Evolutionary conservation across 2,888 invertebrate genomes (phyloP).

Genomic region (Marasmarcha lunaedactyla): DNA sequence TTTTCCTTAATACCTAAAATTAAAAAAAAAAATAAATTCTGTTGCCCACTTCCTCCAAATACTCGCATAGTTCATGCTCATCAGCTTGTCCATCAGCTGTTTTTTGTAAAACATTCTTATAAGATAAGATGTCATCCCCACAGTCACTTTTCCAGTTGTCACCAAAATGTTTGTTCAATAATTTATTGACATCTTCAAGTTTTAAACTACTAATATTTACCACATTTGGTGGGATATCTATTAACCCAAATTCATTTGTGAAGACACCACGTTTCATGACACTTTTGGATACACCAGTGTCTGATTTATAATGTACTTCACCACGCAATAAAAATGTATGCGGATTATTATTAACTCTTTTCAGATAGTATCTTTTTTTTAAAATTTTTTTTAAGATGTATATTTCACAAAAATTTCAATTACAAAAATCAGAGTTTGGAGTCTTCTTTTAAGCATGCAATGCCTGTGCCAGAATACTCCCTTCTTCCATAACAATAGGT

Average conservation of each 20-base stretch:
- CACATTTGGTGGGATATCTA: too few species aligned
- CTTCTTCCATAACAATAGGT: too few species aligned
- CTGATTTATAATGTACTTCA: conserved; percentile 5
- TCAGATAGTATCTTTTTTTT: conserved; percentile 9
- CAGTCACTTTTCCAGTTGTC: background rate
- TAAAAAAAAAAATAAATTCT: too few species aligned
- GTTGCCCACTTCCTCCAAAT: conserved; percentile 2
- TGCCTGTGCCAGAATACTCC: too few species aligned
- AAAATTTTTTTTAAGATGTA: too few species aligned
- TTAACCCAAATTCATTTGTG: background rate
- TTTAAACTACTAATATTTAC: conserved; percentile 3
- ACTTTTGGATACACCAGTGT: conserved; percentile 6
- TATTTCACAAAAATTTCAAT: too few species aligned
- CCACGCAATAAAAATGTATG: conserved; percentile 5
- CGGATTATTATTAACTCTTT: conserved; percentile 8
- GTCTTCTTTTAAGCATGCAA: too few species aligned
- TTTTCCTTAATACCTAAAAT: too few species aligned
- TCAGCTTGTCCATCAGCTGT: background rate
- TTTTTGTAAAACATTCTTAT: conserved; percentile 2
- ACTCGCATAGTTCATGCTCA: conserved; percentile 2
- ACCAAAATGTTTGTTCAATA: too few species aligned
- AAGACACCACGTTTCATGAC: conserved; percentile 5
- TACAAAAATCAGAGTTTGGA: too few species aligned
- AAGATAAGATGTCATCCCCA: background rate
- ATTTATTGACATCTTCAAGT: conserved; percentile 2